Percentiles rank a stretch among this genome's conserved stretches.
phyloP scores from a whole-genome alignment of 2,113 vertebrate species.

The Salvator merianae region DNA sequence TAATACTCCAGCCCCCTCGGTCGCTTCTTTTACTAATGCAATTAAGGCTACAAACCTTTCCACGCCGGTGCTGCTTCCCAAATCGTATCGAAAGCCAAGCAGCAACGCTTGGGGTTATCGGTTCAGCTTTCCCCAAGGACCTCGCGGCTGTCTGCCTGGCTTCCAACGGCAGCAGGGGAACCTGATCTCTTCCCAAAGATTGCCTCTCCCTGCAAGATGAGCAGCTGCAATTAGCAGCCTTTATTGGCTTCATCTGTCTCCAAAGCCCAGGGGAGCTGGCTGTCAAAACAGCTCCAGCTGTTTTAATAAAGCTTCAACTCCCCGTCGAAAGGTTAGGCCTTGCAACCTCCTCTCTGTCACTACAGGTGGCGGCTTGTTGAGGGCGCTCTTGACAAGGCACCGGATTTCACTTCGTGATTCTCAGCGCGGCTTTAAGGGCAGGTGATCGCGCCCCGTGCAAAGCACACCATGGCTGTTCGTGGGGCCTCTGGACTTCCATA shows the following conservation, averaged over 20 bases:
- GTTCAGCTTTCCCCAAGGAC: neutral
- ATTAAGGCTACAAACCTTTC: neutral
- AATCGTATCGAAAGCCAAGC: neutral
- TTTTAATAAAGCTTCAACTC: constrained; percentile 55
- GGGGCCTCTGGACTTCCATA: no score
- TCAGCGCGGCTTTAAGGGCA: no score
- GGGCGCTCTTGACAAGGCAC: constrained; percentile 31
- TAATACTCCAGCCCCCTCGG: neutral
- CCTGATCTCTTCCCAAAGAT: constrained; percentile 37
- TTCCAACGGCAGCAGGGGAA: constrained; percentile 29
- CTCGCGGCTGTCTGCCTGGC: neutral
- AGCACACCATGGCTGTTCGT: no score
- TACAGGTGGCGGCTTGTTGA: constrained; percentile 45
- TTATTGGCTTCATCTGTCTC: constrained; percentile 23
- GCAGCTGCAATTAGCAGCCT: constrained; percentile 61
- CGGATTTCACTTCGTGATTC: neutral
- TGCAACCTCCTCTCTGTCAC: constrained; percentile 32
- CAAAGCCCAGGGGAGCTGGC: neutral
- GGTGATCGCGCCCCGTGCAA: no score
- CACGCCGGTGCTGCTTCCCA: neutral
- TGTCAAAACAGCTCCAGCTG: constrained; percentile 60
- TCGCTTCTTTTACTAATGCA: neutral
- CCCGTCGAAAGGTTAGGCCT: constrained; percentile 56
- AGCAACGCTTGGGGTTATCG: neutral
- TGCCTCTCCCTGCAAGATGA: constrained; percentile 35